Percentiles rank a stretch among this genome's conserved stretches.
phyloP scores from a whole-genome alignment of 2,113 vertebrate genomes.

The Nycticorax nycticorax region DNA sequence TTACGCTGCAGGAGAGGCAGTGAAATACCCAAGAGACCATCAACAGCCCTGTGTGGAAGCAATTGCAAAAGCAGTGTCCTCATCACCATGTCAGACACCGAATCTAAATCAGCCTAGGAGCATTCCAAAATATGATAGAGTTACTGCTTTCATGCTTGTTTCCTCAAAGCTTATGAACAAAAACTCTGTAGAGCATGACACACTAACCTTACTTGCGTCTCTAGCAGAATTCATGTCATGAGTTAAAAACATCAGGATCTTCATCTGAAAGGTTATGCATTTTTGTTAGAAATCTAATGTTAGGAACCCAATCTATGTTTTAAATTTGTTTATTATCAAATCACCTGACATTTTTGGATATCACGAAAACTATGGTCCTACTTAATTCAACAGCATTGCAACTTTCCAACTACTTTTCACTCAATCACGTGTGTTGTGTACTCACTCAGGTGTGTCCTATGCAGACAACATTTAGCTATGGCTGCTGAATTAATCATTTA shows the following conservation, averaged over 20 bases:
- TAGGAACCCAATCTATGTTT: background rate
- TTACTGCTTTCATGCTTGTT: background rate
- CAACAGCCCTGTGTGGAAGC: background rate
- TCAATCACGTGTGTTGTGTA: background rate
- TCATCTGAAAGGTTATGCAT: background rate
- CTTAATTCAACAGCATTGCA: background rate
- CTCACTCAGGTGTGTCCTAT: background rate
- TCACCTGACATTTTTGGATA: background rate
- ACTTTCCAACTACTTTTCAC: background rate
- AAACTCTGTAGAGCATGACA: background rate
- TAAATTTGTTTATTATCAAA: background rate
- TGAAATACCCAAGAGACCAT: background rate
- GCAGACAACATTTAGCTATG: background rate
- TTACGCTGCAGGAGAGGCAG: background rate
- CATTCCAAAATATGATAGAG: background rate
- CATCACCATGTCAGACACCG: background rate
- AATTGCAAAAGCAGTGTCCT: background rate
- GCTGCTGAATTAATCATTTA: slow-evolving; percentile 59
- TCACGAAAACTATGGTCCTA: background rate
- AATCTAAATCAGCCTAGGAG: background rate
- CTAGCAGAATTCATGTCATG: background rate
- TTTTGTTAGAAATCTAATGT: background rate
- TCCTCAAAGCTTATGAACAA: slow-evolving; percentile 10
- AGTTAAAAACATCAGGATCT: background rate
- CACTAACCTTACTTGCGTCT: background rate